These are phyloP conservation scores for Molossus molossus DNA, from an alignment of 2,797 vertebrate species.

Conservation along the genomic window DNA sequence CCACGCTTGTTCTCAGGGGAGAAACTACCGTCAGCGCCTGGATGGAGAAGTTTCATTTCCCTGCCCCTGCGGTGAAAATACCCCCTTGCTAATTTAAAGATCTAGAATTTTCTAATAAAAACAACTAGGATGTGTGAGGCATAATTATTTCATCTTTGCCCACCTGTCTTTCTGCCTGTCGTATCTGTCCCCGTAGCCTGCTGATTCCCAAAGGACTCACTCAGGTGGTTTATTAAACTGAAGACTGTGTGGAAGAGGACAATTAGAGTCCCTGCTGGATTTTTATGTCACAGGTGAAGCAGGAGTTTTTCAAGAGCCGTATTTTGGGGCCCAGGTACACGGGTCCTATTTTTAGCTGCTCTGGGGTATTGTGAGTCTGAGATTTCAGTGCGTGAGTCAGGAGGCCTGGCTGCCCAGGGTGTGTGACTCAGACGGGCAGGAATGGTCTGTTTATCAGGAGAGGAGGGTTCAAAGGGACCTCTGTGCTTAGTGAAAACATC, in stretches of 20 bases:
- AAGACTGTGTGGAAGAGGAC: not conserved
- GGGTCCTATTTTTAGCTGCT: constrained; percentile 88
- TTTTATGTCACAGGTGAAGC: constrained; percentile 71
- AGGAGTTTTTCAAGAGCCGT: constrained; percentile 72
- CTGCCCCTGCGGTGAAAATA: constrained; percentile 51
- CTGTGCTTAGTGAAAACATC: constrained; percentile 84
- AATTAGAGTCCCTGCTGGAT: constrained; percentile 17
- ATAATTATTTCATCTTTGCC: constrained; percentile 4
- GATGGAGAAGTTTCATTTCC: constrained; percentile 43
- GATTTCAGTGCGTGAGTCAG: constrained; percentile 90
- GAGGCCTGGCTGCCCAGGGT: constrained; percentile 89
- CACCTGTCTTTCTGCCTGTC: not conserved
- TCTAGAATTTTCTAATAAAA: constrained; percentile 71
- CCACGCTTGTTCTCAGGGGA: constrained; percentile 55
- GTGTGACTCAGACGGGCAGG: constrained; percentile 89
- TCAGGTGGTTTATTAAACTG: not conserved
- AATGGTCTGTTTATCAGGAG: constrained; percentile 88
- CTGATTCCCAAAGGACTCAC: not conserved
- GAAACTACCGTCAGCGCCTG: constrained; percentile 56
- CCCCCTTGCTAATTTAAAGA: constrained; percentile 38
- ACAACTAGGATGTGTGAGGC: not conserved
- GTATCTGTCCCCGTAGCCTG: not conserved
- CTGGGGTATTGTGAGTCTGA: constrained; percentile 86
- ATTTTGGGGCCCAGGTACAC: constrained; percentile 77
- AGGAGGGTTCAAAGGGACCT: constrained; percentile 81